Percentiles rank a stretch among this genome's conserved stretches.
These are phyloP conservation scores for Encarsia formosa DNA, from an alignment of 2,888 invertebrate genomes.

Conservation along the genomic window DNA sequence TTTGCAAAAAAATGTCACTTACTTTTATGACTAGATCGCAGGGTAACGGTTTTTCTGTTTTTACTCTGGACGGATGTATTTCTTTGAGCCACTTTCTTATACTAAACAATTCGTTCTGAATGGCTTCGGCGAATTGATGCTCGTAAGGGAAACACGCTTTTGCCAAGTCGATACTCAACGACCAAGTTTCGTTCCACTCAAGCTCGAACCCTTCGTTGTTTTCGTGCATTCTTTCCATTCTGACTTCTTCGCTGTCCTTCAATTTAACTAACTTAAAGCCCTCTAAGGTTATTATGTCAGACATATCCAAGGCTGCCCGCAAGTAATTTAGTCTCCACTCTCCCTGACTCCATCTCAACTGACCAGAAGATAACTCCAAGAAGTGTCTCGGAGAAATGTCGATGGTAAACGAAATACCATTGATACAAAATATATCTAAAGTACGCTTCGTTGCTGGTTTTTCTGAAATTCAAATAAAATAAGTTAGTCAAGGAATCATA, in stretches of 20 bases:
- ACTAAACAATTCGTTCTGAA: conserved; percentile 85
- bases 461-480: conserved; percentile 13
- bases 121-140: conserved; percentile 81
- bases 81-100: conserved; percentile 91
- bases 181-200: conserved; percentile 71
- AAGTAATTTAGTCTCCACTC: conserved; percentile 46
- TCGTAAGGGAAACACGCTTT: conserved; percentile 80
- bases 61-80: conserved; percentile 62
- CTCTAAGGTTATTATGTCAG: conserved; percentile 68
- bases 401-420: conserved; percentile 44
- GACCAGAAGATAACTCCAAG: conserved; percentile 45
- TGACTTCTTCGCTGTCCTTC: conserved; percentile 61
- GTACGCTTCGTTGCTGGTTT: conserved; percentile 31
- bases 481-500: background rate
- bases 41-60: conserved; percentile 71
- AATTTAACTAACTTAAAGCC: conserved; percentile 64
- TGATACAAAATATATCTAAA: conserved; percentile 43
- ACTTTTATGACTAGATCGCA: conserved; percentile 87
- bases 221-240: conserved; percentile 67
- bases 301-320: conserved; percentile 63
- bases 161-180: conserved; percentile 61
- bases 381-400: conserved; percentile 47
- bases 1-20: conserved; percentile 16
- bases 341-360: conserved; percentile 43
- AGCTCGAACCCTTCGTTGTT: conserved; percentile 71